Conservation (phyloP, 2,113 vertebrate genomes). For the Herpailurus yagouaroundi region DNA sequence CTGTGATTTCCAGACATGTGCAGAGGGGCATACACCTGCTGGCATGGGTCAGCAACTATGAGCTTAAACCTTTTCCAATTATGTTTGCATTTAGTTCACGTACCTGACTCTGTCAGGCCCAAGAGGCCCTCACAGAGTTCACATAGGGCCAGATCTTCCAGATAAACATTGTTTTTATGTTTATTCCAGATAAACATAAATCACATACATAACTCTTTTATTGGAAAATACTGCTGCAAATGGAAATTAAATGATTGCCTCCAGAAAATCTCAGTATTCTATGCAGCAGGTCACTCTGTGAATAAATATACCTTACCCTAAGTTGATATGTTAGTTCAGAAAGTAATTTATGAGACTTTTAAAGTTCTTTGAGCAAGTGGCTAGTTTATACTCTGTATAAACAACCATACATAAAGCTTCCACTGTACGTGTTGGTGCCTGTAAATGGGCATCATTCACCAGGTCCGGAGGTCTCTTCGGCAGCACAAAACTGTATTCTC, state of each 20-base stretch:
- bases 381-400: background rate
- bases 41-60: background rate
- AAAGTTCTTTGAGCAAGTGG: background rate
- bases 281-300: background rate
- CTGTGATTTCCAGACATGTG: background rate
- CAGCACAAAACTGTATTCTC: background rate
- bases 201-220: background rate
- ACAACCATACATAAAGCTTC: background rate
- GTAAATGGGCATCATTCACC: background rate
- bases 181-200: too few relatives aligned
- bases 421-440: background rate
- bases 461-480: background rate
- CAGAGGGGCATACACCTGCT: background rate
- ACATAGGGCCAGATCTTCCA: background rate
- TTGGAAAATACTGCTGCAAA: background rate
- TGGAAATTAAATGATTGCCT: background rate
- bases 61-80: background rate
- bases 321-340: background rate
- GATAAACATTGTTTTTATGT: too few relatives aligned
- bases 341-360: background rate
- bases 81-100: background rate
- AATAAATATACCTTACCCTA: background rate
- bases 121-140: background rate
- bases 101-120: background rate
- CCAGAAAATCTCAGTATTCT: background rate